A percentile compares a stretch with the other conserved stretches of the same genome.
phyloP scores from a whole-genome alignment of 2,888 invertebrate species.

The Gastracanthus pulcherrimus region DNA sequence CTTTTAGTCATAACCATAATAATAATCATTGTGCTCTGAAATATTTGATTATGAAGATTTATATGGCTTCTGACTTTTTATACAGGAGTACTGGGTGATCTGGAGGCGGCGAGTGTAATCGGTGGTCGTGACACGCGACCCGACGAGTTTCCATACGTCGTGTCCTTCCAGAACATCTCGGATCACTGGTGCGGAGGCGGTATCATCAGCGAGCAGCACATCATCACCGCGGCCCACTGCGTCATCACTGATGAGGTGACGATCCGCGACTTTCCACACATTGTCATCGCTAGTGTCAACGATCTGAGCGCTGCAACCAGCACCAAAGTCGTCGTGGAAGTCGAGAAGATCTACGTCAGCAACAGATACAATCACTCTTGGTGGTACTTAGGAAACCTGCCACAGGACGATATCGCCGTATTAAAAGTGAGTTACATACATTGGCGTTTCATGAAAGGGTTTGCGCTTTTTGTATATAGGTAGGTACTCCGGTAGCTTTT shows the following conservation, averaged over 20 bases:
- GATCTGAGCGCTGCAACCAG: background rate
- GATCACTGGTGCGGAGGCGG: background rate
- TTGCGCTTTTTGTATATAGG: too few relatives aligned
- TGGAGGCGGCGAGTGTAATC: background rate
- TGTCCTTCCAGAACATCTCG: background rate
- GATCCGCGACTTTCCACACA: background rate
- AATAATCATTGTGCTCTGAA: too few relatives aligned
- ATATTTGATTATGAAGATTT: too few relatives aligned
- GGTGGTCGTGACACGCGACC: background rate
- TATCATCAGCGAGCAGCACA: background rate
- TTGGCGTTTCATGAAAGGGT: too few relatives aligned
- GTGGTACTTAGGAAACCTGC: background rate
- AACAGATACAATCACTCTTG: background rate
- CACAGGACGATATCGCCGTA: background rate
- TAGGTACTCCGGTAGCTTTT: too few relatives aligned
- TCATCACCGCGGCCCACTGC: background rate
- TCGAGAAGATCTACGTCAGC: background rate
- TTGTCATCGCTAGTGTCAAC: background rate
- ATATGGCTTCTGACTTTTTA: too few relatives aligned
- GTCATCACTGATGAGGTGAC: background rate
- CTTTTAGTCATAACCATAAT: too few relatives aligned
- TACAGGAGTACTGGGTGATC: too few relatives aligned
- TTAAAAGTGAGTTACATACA: background rate
- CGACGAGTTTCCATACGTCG: background rate
- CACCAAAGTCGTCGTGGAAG: background rate